phyloP scores from a whole-genome alignment of 2,113 vertebrate species.

The Hirundichthys speculiger region DNA sequence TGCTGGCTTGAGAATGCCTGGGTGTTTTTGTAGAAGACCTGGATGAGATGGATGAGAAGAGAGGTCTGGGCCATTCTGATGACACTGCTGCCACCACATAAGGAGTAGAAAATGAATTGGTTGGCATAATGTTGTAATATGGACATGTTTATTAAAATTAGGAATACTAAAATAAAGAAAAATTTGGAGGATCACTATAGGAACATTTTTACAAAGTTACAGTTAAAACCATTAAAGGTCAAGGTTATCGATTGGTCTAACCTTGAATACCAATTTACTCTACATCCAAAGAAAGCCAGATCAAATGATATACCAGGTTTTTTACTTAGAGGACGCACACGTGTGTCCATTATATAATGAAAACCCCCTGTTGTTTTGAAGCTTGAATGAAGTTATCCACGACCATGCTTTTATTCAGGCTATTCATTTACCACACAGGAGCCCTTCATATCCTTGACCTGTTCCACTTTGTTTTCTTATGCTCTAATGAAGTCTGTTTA shows the following conservation, averaged over 20 bases:
- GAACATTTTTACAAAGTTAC: neutral
- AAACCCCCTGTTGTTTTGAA: neutral
- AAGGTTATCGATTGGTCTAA: neutral
- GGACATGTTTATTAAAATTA: neutral
- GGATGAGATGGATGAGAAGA: no score
- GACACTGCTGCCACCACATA: no score
- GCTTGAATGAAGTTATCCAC: conserved; percentile 10
- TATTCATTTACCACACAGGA: conserved; percentile 3
- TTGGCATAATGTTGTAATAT: no score
- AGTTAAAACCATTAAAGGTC: neutral
- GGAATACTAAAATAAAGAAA: neutral
- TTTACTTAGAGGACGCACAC: conserved; percentile 7
- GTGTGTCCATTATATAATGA: neutral
- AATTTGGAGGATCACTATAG: neutral
- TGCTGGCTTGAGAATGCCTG: no score
- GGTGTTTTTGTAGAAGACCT: no score
- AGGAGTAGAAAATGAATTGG: no score
- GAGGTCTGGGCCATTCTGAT: no score
- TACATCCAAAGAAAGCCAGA: neutral
- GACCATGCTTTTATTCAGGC: neutral
- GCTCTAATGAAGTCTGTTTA: conserved; percentile 16
- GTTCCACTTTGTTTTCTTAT: conserved; percentile 36
- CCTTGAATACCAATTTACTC: neutral
- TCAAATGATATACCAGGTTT: neutral
- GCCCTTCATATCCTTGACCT: conserved; percentile 9